Evolutionary conservation across 2,888 invertebrate species (phyloP).

Genomic region (Brenthis daphne): DNA sequence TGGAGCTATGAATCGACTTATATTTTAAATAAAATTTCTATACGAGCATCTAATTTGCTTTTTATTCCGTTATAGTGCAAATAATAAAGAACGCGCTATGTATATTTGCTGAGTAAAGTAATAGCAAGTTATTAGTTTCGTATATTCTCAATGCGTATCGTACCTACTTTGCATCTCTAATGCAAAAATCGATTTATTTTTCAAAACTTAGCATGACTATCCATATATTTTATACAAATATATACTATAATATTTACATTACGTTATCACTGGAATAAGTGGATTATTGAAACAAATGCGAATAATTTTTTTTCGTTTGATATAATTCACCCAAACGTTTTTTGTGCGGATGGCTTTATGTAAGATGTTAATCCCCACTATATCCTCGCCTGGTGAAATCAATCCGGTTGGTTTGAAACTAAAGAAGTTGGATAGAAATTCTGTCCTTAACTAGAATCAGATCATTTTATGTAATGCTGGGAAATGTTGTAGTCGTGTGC

Average conservation of each 20-base stretch:
- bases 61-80: too few species aligned
- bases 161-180: background rate
- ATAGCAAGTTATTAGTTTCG: too few species aligned
- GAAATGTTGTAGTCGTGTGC: conserved; percentile 1
- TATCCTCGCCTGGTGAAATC: conserved; percentile 23
- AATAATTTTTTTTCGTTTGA: conserved; percentile 67
- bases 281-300: conserved; percentile 64
- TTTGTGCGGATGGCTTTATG: conserved; percentile 27
- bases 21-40: too few species aligned
- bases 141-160: too few species aligned
- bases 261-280: conserved; percentile 59
- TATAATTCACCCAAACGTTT: conserved; percentile 46
- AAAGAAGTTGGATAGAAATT: conserved; percentile 25
- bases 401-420: conserved; percentile 21
- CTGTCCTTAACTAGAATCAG: conserved; percentile 22
- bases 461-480: conserved; percentile 23
- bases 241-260: conserved; percentile 44
- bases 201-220: conserved; percentile 1
- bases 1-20: too few species aligned
- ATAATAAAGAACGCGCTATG: too few species aligned
- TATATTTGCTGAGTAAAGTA: too few species aligned
- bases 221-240: conserved; percentile 8
- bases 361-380: conserved; percentile 22
- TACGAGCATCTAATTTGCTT: too few species aligned
- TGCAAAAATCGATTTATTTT: conserved; percentile 12